Evolutionary conservation across 2,113 vertebrate genomes (phyloP), one percentile per base, ranked within the genome.

Genomic region (Psilopsiagon aymara): DNA sequence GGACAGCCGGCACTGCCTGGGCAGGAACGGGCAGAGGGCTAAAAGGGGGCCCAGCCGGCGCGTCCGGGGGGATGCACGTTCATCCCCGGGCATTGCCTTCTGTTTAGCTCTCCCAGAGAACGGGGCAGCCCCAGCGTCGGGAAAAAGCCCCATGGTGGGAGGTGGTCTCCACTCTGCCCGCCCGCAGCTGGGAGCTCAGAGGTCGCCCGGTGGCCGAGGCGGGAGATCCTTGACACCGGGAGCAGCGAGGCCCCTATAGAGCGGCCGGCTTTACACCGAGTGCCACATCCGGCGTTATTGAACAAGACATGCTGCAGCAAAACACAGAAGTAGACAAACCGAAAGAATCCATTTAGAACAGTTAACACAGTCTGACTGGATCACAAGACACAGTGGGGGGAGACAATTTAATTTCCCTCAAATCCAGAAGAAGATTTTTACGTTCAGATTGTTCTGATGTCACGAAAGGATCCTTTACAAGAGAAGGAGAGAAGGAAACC

Each of bases 301-400:
- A 94, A 88, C 93, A 92, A 87, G 90, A 73, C 82, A 69, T 23
- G 20, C 85, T 27, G 87, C 79, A 88, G 73, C 88, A 88, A 94
- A 94, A 94, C 71, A 69, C 92, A 89, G 74, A 86, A 94, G 92
- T 55, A 95, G 95, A 90, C 88, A 97, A 91, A 89, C 62, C 51
- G 64, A 95, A 83, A 91, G 94, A 92, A 94, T 93, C 95, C 91
- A 82, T 95, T 97, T 94, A 94, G 95, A 96, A 70, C 86, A 89
- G 94, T 97, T 92, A 97, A 88, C 74, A 83, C 95, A 88, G 92
- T 28, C 90, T 82, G 86, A 87, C 82, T 90, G 17, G 18, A 70
- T 95, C 86, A 29, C 89, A 91, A 84, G 85, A 82, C 95, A 64
- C 94, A 89, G 94, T 90, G 95, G 92, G 95, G 92, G 86, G 46